These are phyloP conservation scores for Neolamprologus ventralis DNA, from an alignment of 2,113 vertebrate species.

Conservation along the genomic window DNA sequence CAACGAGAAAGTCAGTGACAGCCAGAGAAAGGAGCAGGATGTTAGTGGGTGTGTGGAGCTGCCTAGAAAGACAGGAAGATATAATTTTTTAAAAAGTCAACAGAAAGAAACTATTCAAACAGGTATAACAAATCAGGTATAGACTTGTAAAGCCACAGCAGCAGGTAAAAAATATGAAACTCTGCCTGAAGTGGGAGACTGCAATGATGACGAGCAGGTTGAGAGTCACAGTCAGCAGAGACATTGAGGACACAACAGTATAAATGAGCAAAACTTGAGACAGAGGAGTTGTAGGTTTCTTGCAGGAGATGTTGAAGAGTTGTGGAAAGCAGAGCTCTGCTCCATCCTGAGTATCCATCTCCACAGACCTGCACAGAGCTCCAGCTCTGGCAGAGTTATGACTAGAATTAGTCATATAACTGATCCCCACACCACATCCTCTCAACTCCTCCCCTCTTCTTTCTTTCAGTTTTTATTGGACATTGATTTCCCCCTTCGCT, in stretches of 20 bases:
- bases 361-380: not conserved
- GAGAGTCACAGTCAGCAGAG: not conserved
- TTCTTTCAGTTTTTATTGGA: not conserved
- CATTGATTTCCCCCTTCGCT: fast-evolving
- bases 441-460: fast-evolving
- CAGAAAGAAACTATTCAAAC: too few relatives aligned
- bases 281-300: not conserved
- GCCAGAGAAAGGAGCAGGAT: fast-evolving
- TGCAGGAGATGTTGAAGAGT: not conserved
- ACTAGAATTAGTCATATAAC: not conserved
- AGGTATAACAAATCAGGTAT: too few relatives aligned
- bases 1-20: fast-evolving
- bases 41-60: not conserved
- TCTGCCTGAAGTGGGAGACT: not conserved
- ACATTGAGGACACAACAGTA: not conserved
- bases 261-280: not conserved
- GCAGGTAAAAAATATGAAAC: not conserved
- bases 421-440: fast-evolving
- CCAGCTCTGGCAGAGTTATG: not conserved
- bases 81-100: fast-evolving
- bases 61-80: not conserved
- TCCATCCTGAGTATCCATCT: not conserved
- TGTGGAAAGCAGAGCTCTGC: not conserved
- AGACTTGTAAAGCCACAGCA: not conserved
- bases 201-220: not conserved